Conservation (phyloP, 1,140 invertebrate genomes). For the Conus betulinus region DNA sequence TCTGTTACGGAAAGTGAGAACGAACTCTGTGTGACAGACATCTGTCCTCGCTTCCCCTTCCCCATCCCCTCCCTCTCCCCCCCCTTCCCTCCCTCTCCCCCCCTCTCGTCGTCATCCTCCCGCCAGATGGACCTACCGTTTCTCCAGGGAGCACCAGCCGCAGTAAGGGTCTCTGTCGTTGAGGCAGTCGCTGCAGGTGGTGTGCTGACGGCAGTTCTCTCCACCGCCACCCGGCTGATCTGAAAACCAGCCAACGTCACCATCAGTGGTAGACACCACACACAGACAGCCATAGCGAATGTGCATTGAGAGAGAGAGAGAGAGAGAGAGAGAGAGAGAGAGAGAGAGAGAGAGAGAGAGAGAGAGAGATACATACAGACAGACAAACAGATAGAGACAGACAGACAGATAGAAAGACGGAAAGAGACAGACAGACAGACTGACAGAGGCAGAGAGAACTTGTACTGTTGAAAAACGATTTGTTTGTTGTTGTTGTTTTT, state of each 20-base stretch:
- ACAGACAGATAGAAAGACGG: neutral
- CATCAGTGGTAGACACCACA: neutral
- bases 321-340: too few relatives aligned
- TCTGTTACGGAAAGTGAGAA: too few relatives aligned
- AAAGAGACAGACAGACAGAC: neutral
- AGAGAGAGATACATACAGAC: neutral
- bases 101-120: neutral
- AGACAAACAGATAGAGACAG: constrained; percentile 1
- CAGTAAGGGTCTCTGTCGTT: constrained; percentile 96
- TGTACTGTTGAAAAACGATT: too few relatives aligned
- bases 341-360: too few relatives aligned
- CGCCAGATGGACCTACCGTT: constrained; percentile 81
- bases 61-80: neutral
- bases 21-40: too few relatives aligned
- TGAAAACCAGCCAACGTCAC: constrained; percentile 69
- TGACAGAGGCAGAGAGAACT: neutral
- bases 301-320: too few relatives aligned
- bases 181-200: constrained; percentile 92
- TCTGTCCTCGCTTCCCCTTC: neutral
- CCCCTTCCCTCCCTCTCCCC: neutral
- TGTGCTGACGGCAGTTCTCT: constrained; percentile 87
- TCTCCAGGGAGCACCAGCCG: constrained; percentile 98
- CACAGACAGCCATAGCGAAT: neutral
- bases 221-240: constrained; percentile 95
- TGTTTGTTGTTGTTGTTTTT: too few relatives aligned